phyloP scores from a whole-genome alignment of 2,113 vertebrate genomes.

The Eretmochelys imbricata region DNA sequence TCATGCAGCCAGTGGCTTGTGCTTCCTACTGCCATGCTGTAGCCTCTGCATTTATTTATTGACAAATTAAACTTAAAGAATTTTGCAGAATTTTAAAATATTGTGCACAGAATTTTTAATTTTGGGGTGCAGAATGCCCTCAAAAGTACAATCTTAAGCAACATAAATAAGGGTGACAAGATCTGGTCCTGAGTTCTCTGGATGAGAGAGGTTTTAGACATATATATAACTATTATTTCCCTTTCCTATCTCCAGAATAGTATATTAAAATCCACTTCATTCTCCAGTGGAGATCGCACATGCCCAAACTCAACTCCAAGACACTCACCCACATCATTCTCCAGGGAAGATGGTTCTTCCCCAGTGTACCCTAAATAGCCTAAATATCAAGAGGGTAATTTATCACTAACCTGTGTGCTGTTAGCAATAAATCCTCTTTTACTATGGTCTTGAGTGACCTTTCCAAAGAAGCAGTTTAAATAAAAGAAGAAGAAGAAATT shows the following conservation, averaged over 20 bases:
- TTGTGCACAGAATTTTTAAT: too few species aligned
- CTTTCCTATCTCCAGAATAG: conserved; percentile 18
- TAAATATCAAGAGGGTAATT: conserved; percentile 67
- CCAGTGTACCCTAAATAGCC: neutral
- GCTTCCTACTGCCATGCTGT: too few species aligned
- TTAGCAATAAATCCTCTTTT: conserved; percentile 65
- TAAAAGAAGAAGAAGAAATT: neutral
- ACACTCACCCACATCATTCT: neutral
- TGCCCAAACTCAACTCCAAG: neutral
- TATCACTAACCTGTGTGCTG: conserved; percentile 58
- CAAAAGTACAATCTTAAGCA: neutral
- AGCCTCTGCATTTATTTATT: too few species aligned
- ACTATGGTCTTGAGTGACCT: conserved; percentile 50
- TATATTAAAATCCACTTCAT: conserved; percentile 12
- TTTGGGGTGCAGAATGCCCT: too few species aligned
- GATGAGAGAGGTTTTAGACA: neutral
- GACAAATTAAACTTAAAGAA: too few species aligned
- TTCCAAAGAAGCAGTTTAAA: conserved; percentile 47
- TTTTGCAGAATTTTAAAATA: too few species aligned
- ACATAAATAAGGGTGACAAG: neutral
- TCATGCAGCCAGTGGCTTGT: too few species aligned
- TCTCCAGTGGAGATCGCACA: neutral
- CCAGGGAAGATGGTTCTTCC: conserved; percentile 49
- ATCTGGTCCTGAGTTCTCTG: neutral
- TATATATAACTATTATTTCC: neutral